A percentile compares a stretch with the other conserved stretches of the same genome.
Evolutionary conservation across 2,113 vertebrate genomes (phyloP).

Genomic region (Alouatta palliata): DNA sequence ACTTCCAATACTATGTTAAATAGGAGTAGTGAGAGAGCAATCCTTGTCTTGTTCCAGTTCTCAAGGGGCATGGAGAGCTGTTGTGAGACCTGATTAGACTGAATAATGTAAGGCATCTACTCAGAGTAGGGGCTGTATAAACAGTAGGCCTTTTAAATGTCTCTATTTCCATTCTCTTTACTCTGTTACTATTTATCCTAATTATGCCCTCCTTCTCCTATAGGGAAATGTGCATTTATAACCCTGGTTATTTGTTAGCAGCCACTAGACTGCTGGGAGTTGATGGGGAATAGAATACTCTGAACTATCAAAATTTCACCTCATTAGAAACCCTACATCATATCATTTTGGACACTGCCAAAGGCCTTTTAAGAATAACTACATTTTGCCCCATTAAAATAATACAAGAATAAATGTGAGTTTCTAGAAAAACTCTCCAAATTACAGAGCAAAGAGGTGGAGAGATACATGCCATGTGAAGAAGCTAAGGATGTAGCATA

Average conservation of each 20-base stretch:
- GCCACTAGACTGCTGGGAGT: not conserved
- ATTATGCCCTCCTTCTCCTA: not conserved
- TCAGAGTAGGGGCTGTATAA: not conserved
- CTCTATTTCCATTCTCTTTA: not conserved
- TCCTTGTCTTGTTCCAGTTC: too few relatives aligned
- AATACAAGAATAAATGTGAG: slow-evolving; percentile 42
- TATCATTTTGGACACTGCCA: slow-evolving; percentile 9
- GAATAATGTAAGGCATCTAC: not conserved
- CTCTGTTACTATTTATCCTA: not conserved
- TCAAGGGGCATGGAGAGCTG: not conserved
- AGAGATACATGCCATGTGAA: slow-evolving; percentile 45
- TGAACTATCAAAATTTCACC: not conserved
- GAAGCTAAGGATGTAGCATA: not conserved
- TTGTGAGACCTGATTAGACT: not conserved
- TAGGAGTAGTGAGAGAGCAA: too few relatives aligned
- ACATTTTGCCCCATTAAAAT: slow-evolving; percentile 36
- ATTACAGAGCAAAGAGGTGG: not conserved
- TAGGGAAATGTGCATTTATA: not conserved
- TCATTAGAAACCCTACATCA: not conserved
- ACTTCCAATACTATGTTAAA: too few relatives aligned
- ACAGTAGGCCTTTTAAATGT: not conserved
- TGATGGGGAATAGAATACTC: not conserved
- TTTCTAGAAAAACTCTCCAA: slow-evolving; percentile 23
- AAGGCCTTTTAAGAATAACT: slow-evolving; percentile 32
- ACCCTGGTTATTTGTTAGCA: not conserved